A percentile compares a stretch with the other conserved stretches of the same genome.
Conservation (phyloP, 2,113 vertebrate genomes). For the Typhlomys cinereus region DNA sequence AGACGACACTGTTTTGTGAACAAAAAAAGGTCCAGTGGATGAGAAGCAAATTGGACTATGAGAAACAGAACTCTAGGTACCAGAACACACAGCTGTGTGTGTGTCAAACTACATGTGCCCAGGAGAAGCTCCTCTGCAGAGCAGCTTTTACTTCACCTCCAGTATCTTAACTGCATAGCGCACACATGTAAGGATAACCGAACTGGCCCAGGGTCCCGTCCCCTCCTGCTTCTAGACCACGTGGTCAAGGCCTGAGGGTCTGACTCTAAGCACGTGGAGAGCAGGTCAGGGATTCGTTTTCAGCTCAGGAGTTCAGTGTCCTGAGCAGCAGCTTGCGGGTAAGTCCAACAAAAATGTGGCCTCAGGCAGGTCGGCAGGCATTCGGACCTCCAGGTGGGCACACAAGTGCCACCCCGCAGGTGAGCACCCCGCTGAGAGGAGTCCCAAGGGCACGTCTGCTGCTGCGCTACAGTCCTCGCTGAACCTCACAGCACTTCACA, state of each 20-base stretch:
- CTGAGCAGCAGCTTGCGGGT: not conserved
- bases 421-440: not conserved
- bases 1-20: not conserved
- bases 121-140: not conserved
- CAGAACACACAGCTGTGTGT: not conserved
- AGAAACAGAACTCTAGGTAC: not conserved
- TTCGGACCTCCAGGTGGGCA: not conserved
- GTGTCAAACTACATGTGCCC: not conserved
- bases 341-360: not conserved
- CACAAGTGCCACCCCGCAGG: not conserved
- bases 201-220: too few species aligned
- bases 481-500: not conserved
- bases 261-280: not conserved
- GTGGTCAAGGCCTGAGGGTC: not conserved
- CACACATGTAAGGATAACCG: too few species aligned
- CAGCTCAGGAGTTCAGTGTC: not conserved
- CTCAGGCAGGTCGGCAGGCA: not conserved
- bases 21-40: not conserved
- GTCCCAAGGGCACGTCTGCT: too few species aligned
- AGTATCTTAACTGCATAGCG: slow-evolving; percentile 5
- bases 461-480: not conserved
- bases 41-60: not conserved
- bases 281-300: not conserved
- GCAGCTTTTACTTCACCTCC: not conserved
- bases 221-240: not conserved